phyloP scores from a whole-genome alignment of 2,113 vertebrate species.

The Scopus umbretta region DNA sequence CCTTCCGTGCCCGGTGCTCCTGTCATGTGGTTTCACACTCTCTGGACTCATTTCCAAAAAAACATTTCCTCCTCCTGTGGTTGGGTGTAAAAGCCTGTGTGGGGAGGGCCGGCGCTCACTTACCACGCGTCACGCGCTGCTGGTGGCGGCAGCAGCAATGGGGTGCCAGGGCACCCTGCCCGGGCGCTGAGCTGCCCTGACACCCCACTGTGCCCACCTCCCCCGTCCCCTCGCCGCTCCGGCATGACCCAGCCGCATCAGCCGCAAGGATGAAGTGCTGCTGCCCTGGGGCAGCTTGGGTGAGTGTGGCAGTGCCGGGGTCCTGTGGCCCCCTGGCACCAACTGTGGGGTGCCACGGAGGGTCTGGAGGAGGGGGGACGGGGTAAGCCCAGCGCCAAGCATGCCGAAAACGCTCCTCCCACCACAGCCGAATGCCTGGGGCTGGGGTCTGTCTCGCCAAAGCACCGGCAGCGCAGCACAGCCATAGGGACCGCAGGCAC shows the following conservation, averaged over 20 bases:
- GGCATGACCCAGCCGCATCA: neutral
- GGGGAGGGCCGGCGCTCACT: neutral
- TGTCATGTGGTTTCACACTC: neutral
- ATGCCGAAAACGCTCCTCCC: fast-evolving
- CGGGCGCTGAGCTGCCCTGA: neutral
- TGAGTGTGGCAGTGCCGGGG: neutral
- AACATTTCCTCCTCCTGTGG: conserved; percentile 25
- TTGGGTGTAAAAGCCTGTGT: neutral
- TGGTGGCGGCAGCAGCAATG: neutral
- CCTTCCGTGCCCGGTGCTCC: neutral
- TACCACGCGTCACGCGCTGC: neutral
- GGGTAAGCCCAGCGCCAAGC: neutral
- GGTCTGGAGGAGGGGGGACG: neutral
- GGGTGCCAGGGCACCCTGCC: neutral
- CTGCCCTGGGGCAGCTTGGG: neutral
- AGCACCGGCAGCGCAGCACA: neutral
- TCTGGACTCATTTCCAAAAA: conserved; percentile 34
- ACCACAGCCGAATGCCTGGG: neutral
- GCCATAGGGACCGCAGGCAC: neutral
- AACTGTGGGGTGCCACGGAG: fast-evolving
- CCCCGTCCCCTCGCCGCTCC: neutral
- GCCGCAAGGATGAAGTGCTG: conserved; percentile 32
- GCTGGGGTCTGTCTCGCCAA: neutral
- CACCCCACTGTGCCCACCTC: neutral
- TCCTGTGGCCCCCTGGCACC: neutral